Evolutionary conservation across 2,113 vertebrate species (phyloP), one percentile per base, ranked within the genome.

Genomic region (Dasyornis broadbenti): DNA sequence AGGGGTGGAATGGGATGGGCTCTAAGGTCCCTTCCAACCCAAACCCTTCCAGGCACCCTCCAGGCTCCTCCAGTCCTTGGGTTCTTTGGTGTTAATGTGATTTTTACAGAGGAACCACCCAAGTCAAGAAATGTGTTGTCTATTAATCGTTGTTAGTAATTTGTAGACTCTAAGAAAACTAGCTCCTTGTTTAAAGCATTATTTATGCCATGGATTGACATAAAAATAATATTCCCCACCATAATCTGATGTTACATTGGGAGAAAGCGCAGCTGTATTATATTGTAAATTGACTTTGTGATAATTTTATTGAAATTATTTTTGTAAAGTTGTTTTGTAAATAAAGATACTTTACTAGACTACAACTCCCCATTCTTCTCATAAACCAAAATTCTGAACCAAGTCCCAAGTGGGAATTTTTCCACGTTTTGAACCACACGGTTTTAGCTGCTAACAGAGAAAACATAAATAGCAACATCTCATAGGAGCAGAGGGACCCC

Each of bases 281-380:
- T 98, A 98, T 92, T 98, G 97, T 98, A 98, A 97, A 98, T 97
- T 91, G 95, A 94, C 90, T 97, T 96, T 82, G 96, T 96, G 93
- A 97, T 98, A 98, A 98, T 97, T 98, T 97, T 98, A 97, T 98
- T 96, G 97, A 98, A 95, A 97, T 95, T 98, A 98, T 98, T 98
- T 98, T 98, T 98, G 95, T 98, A 98, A 97, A 98, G 94, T 59
- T 96, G 92, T 96, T 94, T 88, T 97, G 96, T 98, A 98, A 98
- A 98, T 98, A 98, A 98, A 96, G 98, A 95, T 96, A 52, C 91
- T 98, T 97, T 95, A 97, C 97, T 96, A 96, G 83, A 95, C 19
- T 69, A 35, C 78, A 63, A 37, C 52, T 72, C 85, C 20, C 53
- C 28, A 5, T 1, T 4, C 59, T 54, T 68, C 26, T 82, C 40